Base-by-base conservation (phyloP, 2,888 invertebrate genomes). In the Archips xylosteana region DNA sequence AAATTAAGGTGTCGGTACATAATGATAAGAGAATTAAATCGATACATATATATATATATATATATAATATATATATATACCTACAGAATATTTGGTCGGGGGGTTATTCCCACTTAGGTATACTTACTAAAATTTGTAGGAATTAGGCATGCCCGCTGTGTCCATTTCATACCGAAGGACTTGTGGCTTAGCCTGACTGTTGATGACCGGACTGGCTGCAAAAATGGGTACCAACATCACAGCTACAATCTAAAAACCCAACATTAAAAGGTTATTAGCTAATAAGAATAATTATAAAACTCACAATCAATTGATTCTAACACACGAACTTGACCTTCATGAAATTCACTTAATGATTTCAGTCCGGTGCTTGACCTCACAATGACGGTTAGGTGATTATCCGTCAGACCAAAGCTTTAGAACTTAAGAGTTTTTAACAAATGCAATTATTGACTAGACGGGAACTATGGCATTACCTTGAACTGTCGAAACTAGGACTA, bases 121-220 rank as follows among this genome's bases (percentile, higher is more conserved):
- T 83, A 93, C 93, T 92, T 81, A 94, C 94, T 89, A 85, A 77
- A 90, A 94, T 69, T 84, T 90, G 75, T 94, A 94, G 10, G 92
- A 91, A 77, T 94, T 92, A 1, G 94, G 94, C 83, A 94, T 85
- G 76, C 90, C 86, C 3, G 83, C 80, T 36, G 91, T 92, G 57
- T 93, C 88, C 75, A 85, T 84, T 39, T 92, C 86, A 74, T 92
- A 91, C n/a, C 79, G 82, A 23, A 91, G 32, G 0, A 91, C 86
- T 83, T 92, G 91, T 1, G 90, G 83, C 62, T 77, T 82, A 8
- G 89, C 78, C 64, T 86, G 86, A 67, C 81, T 87, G 66, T 85
- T 81, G 6, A 89, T 80, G 47, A 77, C 78, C 12, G 91, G 89
- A 71, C 78, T 87, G 60, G 87, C 85, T 34, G 79, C 78, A 6